These are phyloP conservation scores for Phylloscopus collybita DNA, from an alignment of 2,797 vertebrate genomes.

Conservation along the genomic window DNA sequence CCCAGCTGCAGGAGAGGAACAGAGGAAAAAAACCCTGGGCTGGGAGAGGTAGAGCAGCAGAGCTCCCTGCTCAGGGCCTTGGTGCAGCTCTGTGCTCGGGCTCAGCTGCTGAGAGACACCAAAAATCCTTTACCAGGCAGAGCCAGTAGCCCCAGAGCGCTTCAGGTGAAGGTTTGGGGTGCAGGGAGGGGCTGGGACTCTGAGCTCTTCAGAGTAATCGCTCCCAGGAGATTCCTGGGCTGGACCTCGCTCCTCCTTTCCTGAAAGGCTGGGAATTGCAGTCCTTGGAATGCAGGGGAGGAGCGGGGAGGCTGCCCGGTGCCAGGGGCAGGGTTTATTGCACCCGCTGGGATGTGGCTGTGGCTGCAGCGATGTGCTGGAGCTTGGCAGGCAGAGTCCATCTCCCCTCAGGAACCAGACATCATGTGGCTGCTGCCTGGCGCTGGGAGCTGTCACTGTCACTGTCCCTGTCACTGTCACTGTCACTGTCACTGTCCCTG, in stretches of 20 bases:
- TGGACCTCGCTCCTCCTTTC: background rate
- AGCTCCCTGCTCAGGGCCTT: background rate
- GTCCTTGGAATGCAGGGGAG: background rate
- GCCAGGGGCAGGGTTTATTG: background rate
- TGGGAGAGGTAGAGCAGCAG: background rate
- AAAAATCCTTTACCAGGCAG: background rate
- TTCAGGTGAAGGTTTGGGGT: background rate
- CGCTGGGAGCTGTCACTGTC: conserved; percentile 29
- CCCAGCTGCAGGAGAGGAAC: background rate
- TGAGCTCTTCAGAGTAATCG: background rate
- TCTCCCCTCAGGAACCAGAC: conserved; percentile 58
- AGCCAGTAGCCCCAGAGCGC: background rate
- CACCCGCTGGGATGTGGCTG: background rate
- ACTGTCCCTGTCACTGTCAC: background rate
- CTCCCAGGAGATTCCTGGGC: background rate
- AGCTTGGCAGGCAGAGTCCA: background rate
- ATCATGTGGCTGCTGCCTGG: conserved; percentile 72
- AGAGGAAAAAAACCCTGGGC: background rate
- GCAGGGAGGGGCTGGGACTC: background rate
- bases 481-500: background rate
- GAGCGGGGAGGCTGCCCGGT: background rate
- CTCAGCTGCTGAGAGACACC: background rate
- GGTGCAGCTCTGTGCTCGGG: background rate
- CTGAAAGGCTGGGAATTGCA: background rate
- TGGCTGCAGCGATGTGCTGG: background rate